Conservation (phyloP, 2,113 vertebrate genomes). For the Lophotis ruficrista region DNA sequence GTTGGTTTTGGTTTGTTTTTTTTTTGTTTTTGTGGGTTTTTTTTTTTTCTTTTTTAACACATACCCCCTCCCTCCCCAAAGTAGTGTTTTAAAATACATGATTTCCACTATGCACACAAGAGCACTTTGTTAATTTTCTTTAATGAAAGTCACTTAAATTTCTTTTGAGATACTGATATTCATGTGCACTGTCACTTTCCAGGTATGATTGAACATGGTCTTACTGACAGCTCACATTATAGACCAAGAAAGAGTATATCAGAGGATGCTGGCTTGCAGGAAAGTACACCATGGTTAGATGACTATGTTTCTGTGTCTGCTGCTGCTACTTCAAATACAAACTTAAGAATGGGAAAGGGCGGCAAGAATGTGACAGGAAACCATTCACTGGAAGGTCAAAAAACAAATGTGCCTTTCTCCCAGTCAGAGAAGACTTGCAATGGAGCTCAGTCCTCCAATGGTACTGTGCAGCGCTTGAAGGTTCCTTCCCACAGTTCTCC, state of each 20-base stretch:
- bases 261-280: conserved; percentile 77
- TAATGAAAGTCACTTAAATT: neutral
- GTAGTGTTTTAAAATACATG: neutral
- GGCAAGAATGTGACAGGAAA: conserved; percentile 3
- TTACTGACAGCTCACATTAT: conserved; percentile 93
- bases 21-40: neutral
- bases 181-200: neutral
- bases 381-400: neutral
- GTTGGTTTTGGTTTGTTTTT: neutral
- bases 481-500: conserved; percentile 81
- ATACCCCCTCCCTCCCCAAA: neutral
- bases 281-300: conserved; percentile 61
- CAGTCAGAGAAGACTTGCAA: conserved; percentile 10
- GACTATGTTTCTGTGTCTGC: conserved; percentile 76
- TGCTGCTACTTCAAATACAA: conserved; percentile 58
- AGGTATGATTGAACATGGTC: conserved; percentile 97
- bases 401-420: conserved; percentile 7
- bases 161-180: neutral
- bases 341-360: conserved; percentile 16
- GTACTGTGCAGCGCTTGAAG: conserved; percentile 71
- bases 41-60: neutral
- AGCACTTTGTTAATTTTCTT: neutral
- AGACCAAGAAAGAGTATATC: conserved; percentile 86
- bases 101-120: neutral
- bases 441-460: conserved; percentile 37